A percentile compares a stretch with the other conserved stretches of the same genome.
phyloP scores from a whole-genome alignment of 2,797 vertebrate species.

The Neoniphon sammara region DNA sequence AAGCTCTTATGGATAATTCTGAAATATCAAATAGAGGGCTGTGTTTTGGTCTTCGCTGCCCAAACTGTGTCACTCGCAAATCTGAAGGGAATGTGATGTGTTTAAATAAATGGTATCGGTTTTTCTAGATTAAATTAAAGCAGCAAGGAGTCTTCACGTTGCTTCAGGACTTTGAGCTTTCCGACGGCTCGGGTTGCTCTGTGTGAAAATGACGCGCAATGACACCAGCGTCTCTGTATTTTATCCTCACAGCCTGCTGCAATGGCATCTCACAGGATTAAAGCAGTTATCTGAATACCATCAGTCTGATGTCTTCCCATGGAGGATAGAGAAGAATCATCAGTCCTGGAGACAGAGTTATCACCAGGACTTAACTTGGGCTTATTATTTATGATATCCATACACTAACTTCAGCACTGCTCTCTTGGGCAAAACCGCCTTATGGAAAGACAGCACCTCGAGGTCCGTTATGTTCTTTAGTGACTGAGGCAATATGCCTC shows the following conservation, averaged over 20 bases:
- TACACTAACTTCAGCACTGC: conserved; percentile 36
- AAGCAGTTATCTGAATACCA: conserved; percentile 68
- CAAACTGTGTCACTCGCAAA: conserved; percentile 48
- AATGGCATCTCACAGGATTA: conserved; percentile 49
- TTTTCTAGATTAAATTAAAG: conserved; percentile 66
- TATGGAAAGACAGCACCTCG: conserved; percentile 54
- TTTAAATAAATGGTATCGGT: conserved; percentile 61
- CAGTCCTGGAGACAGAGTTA: conserved; percentile 50
- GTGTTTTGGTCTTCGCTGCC: conserved; percentile 56
- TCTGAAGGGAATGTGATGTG: conserved; percentile 45
- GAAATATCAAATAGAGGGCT: conserved; percentile 47
- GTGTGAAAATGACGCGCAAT: conserved; percentile 40
- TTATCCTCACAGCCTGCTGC: conserved; percentile 30
- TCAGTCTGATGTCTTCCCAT: conserved; percentile 58
- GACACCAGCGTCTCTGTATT: conserved; percentile 50
- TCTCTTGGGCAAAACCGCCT: conserved; percentile 44
- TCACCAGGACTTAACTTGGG: conserved; percentile 45
- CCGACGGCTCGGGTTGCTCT: conserved; percentile 44
- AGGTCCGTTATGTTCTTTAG: conserved; percentile 55
- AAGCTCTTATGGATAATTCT: conserved; percentile 40
- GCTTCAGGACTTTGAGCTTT: conserved; percentile 35
- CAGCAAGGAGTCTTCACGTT: conserved; percentile 43
- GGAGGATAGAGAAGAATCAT: conserved; percentile 11
- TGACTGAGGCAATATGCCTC: conserved; percentile 60
- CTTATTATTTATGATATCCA: conserved; percentile 49